phyloP scores from a whole-genome alignment of 1,140 invertebrate genomes.

The Drosophila rhopaloa region DNA sequence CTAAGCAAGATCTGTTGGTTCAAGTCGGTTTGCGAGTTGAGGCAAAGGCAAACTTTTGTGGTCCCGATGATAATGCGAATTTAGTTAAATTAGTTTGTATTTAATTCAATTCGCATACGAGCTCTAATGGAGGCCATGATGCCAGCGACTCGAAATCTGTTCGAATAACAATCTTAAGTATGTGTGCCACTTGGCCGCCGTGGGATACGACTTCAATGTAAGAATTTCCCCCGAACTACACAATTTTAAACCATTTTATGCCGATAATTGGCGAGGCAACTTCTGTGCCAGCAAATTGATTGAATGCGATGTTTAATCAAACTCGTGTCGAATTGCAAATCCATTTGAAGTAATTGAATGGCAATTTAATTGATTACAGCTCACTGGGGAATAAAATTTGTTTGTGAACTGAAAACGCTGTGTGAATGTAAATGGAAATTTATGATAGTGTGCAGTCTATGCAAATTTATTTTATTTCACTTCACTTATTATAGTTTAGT shows the following conservation, averaged over 20 bases:
- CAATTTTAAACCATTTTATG: conserved; percentile 8
- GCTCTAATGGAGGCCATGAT: conserved; percentile 51
- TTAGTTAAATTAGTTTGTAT: conserved; percentile 72
- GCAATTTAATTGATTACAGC: conserved; percentile 26
- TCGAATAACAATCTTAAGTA: conserved; percentile 48
- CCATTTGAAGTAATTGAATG: conserved; percentile 14
- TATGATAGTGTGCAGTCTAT: too few relatives aligned
- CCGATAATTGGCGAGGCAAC: conserved; percentile 5
- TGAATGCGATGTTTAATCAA: conserved; percentile 7
- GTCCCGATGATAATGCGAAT: conserved; percentile 49
- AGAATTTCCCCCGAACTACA: background rate
- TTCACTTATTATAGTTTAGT: too few relatives aligned
- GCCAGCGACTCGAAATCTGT: conserved; percentile 29
- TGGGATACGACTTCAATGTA: conserved; percentile 8
- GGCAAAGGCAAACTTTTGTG: conserved; percentile 22
- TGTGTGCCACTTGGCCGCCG: conserved; percentile 6
- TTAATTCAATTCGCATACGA: conserved; percentile 72
- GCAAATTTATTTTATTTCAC: too few relatives aligned
- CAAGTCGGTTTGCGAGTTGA: background rate
- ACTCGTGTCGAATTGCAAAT: conserved; percentile 1
- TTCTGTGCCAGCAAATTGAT: conserved; percentile 4
- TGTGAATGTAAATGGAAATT: background rate
- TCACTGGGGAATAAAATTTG: background rate
- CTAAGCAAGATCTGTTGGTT: conserved; percentile 23
- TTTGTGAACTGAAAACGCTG: background rate